Base-by-base conservation (phyloP, 2,888 invertebrate species). In the Mesoligia furuncula region DNA sequence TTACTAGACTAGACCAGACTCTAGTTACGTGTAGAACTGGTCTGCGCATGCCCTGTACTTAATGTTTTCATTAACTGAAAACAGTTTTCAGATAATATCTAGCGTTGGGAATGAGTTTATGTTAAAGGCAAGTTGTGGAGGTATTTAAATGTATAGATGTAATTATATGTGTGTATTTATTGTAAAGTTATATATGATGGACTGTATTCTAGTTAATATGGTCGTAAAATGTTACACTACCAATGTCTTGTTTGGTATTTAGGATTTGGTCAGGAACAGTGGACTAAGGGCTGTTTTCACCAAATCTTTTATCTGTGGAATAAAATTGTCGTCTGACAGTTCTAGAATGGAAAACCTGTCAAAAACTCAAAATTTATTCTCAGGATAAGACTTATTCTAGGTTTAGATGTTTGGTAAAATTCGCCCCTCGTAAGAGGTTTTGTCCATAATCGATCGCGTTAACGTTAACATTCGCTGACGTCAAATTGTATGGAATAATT, bases 11-110 rank as follows among this genome's bases (percentile, higher is more conserved):
- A 73, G 39, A 73, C 61, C 36, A 70, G 54, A 73, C 8, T 81
- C 15, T n/a, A 45, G 77, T 82, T 51, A 65, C 42, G 57, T 77
- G 51, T 77, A 42, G 59, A 31, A 62, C 61, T 69, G 24, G 54
- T 83, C 74, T 31, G 57, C 48, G 59, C 68, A 54, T 48, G 31
- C 59, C 2, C 76, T 71, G 75, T 62, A 69, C 45, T 68, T 80
- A 83, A 80, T 82, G 77, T 77, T 86, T 86, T 86, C 75, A 84
- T 71, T 75, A 76, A 75, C 74, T 77, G 82, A 77, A 77, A 86
- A 84, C 61, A 69, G 79, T 79, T 82, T 75, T 73, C 67, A 73
- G 77, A 76, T 75, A 77, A 71, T 81, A 84, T 81, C 81, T 70
- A 42, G 79, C 59, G 64, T 65, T 69, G n/a, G 70, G 66, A 59